Conservation (phyloP, 2,888 invertebrate species). For the Tetragonula carbonaria region DNA sequence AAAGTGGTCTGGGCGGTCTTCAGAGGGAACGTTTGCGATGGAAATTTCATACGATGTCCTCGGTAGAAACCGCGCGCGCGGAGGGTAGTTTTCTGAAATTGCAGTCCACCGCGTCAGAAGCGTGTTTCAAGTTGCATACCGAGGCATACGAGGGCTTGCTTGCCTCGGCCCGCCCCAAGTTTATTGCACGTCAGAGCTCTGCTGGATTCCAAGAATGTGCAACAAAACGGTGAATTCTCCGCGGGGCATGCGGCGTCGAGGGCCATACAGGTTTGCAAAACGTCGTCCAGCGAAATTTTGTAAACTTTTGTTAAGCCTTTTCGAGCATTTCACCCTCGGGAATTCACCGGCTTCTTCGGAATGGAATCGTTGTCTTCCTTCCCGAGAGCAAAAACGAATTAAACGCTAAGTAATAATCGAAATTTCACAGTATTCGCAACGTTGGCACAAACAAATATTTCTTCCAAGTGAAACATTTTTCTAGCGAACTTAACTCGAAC, state of each 20-base stretch:
- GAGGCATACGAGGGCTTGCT: background rate
- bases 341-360: background rate
- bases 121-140: background rate
- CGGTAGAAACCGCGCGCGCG: background rate
- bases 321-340: background rate
- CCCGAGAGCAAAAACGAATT: background rate
- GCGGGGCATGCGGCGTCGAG: background rate
- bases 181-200: conserved; percentile 16
- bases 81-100: conserved; percentile 16
- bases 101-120: background rate
- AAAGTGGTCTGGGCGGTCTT: background rate
- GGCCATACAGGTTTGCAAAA: background rate
- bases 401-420: background rate
- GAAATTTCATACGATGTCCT: conserved; percentile 3
- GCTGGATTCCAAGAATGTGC: conserved; percentile 16
- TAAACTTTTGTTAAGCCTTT: background rate
- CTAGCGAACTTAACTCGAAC: too few species aligned
- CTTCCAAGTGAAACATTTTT: too few species aligned
- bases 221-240: conserved; percentile 8
- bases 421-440: background rate
- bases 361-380: background rate
- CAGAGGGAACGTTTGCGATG: background rate
- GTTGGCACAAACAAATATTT: too few species aligned
- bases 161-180: background rate
- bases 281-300: background rate